Percentiles rank a stretch among this genome's conserved stretches.
phyloP scores from a whole-genome alignment of 2,797 vertebrate species.

The Monodelphis domestica region DNA sequence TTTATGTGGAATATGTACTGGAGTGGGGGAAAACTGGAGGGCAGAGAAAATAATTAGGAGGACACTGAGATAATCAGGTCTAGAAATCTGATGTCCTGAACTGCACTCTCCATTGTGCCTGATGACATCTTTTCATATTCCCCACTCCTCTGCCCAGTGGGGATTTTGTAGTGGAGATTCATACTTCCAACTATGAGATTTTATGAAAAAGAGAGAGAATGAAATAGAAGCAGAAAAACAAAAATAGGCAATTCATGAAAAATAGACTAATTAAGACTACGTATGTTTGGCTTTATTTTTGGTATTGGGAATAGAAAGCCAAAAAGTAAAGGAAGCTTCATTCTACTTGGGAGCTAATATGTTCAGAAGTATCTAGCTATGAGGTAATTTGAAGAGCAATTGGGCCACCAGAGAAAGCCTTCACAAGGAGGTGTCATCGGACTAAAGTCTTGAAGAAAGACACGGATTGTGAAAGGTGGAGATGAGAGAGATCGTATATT shows the following conservation, averaged over 20 bases:
- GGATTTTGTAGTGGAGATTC: neutral
- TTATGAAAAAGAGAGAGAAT: neutral
- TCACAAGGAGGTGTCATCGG: neutral
- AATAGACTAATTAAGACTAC: neutral
- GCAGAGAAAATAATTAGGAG: neutral
- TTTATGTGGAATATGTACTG: neutral
- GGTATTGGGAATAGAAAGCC: neutral
- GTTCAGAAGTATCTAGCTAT: neutral
- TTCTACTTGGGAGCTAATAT: neutral
- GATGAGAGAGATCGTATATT: neutral
- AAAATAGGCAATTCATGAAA: neutral
- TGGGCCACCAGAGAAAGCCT: neutral
- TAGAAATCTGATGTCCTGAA: neutral
- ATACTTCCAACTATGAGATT: neutral
- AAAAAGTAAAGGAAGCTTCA: neutral
- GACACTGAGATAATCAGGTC: neutral
- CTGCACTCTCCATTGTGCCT: no score
- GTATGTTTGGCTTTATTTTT: neutral
- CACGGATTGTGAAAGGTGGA: neutral
- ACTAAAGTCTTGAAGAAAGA: neutral
- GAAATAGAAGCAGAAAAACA: neutral
- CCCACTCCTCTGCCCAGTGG: no score
- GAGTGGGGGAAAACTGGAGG: neutral
- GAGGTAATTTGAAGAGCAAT: neutral
- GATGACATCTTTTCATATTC: no score